Evolutionary conservation across 2,797 vertebrate genomes (phyloP).

Genomic region (Mus caroli): DNA sequence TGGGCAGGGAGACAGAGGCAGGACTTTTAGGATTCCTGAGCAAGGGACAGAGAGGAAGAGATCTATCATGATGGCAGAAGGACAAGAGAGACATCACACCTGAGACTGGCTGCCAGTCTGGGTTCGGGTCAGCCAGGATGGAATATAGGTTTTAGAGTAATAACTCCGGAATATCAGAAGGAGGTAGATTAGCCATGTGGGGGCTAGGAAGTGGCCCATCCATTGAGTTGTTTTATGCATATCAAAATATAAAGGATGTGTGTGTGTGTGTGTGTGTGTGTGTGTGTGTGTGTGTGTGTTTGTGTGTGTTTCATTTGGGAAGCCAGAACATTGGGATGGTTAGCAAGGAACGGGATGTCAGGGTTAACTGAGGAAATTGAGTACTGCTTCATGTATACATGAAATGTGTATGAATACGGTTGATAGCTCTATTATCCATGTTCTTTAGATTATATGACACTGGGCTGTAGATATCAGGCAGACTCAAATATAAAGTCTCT

Average conservation of each 20-base stretch:
- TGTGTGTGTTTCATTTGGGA: not conserved
- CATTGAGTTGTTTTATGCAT: not conserved
- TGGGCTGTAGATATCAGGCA: not conserved
- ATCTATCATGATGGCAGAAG: not conserved
- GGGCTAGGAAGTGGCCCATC: not conserved
- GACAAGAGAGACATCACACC: not conserved
- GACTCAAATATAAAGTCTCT: not conserved
- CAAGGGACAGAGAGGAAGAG: not conserved
- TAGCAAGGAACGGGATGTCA: not conserved
- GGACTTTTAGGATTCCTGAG: not conserved
- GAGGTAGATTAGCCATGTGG: not conserved
- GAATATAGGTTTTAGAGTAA: not conserved
- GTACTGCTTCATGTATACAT: not conserved
- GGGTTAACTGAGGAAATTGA: not conserved
- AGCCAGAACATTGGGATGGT: not conserved
- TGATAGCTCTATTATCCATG: not conserved
- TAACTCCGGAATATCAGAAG: not conserved
- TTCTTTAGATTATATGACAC: not conserved
- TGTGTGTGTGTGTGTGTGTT: not conserved
- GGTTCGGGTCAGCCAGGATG: not conserved
- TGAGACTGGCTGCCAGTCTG: not conserved
- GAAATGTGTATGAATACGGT: not conserved
- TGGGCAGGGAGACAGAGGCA: not conserved
- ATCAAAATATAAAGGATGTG: not conserved
- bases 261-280: too few species aligned